Evolutionary conservation across 2,888 invertebrate genomes (phyloP).

Genomic region (Cryptophagus acutangulus): DNA sequence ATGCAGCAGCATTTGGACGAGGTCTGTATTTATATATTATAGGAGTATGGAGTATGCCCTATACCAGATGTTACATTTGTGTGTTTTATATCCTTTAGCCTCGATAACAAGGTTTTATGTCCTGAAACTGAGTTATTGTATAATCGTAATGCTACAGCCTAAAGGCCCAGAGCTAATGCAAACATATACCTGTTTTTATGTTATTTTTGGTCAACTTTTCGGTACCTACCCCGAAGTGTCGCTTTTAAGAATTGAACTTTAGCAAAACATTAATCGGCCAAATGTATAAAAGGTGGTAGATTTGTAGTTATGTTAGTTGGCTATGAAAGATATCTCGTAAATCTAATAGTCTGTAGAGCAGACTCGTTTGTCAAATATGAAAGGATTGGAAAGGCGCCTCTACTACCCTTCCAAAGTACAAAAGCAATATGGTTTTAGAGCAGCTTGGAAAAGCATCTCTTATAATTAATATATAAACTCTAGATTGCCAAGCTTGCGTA

Average conservation of each 20-base stretch:
- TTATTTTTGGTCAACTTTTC: too few relatives aligned
- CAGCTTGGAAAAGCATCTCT: conserved; percentile 24
- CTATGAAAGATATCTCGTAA: conserved; percentile 19
- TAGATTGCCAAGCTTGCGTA: conserved; percentile 25
- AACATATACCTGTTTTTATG: conserved; percentile 27
- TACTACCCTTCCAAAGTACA: too few relatives aligned
- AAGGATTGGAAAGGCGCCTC: conserved; percentile 8
- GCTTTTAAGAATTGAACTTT: too few relatives aligned
- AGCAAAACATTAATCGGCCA: too few relatives aligned
- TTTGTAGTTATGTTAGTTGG: conserved; percentile 1
- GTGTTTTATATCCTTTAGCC: conserved; percentile 29
- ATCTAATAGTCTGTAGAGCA: conserved; percentile 14
- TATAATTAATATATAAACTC: conserved; percentile 31
- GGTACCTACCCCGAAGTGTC: too few relatives aligned
- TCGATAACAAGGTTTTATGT: conserved; percentile 31
- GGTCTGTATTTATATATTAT: too few relatives aligned
- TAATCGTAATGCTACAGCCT: conserved; percentile 31
- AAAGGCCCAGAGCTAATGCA: conserved; percentile 28
- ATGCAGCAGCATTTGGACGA: conserved; percentile 17
- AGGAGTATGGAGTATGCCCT: conserved; percentile 16
- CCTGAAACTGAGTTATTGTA: conserved; percentile 28
- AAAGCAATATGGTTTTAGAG: too few relatives aligned
- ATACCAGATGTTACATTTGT: conserved; percentile 29
- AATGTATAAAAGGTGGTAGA: too few relatives aligned
- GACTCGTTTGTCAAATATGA: conserved; percentile 18